Base-by-base conservation (phyloP, 1,140 invertebrate genomes). In the Cotesia chilonis region DNA sequence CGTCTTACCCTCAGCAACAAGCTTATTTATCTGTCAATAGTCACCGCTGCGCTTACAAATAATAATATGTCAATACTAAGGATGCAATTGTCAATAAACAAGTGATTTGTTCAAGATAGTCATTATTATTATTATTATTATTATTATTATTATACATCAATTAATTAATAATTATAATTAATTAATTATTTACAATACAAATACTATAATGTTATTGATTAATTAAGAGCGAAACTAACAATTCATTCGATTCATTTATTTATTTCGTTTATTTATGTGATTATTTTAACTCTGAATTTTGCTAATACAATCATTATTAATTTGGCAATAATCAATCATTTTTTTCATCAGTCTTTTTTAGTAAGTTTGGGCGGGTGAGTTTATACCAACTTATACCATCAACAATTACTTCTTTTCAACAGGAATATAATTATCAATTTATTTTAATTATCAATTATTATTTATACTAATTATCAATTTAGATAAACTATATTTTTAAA, bases 1-100 rank as follows among this genome's bases (percentile, higher is more conserved):
- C 54, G 4, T 87, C 4, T 20, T 87, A 20, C 84, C 84, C 64
- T 38, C 77, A n/a, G 74, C 79, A 7, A 72, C 66, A 69, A 72
- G 61, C 69, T 73, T 77, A 68, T 73, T 73, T 36, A 63, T 69
- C 60, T 52, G 10, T 14, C 66, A 74, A 54, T 76, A 64, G 73
- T 9, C 61, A 69, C 36, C 41, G 9, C 7, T 1, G 5, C 10
- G 10, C 41, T 2, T 47, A 10, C 9, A 47, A 47, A 47, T 47
- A 47, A 47, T 47, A 47, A 47, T 3, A 2, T 9, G 10, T 47
- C 2, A 47, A 9, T 47, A 47, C 6, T 7, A 47, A 47, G 6
- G 10, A 73, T 52, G 52, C 63, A 36, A 28, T 54, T 28, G 28
- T 71, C 17, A 63, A 47, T 61, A 65, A 67, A 52, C 41, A 59